A percentile compares a stretch with the other conserved stretches of the same genome.
Evolutionary conservation across 1,140 invertebrate genomes (phyloP).

Genomic region (Halesus radiatus): DNA sequence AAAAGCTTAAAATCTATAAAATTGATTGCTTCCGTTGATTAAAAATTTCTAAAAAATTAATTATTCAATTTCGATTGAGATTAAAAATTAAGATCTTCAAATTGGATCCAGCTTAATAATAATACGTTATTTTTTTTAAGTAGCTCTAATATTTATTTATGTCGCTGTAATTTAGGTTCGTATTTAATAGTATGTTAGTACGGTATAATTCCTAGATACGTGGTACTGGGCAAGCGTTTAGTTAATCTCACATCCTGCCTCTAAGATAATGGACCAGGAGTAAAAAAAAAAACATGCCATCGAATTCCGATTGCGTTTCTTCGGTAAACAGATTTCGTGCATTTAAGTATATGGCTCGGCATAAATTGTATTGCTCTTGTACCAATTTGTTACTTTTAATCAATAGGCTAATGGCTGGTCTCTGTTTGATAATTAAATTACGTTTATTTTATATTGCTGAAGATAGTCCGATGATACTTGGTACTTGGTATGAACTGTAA

Average conservation of each 20-base stretch:
- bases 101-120: too few species aligned
- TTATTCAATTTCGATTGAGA: too few species aligned
- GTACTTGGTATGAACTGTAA: not conserved
- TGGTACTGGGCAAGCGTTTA: slow-evolving; percentile 12
- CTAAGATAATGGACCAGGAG: slow-evolving; percentile 14
- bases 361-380: slow-evolving; percentile 24
- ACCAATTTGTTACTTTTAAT: slow-evolving; percentile 12
- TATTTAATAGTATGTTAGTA: slow-evolving; percentile 8
- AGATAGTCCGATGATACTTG: slow-evolving; percentile 6
- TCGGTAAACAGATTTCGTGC: slow-evolving; percentile 15
- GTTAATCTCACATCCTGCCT: slow-evolving; percentile 38
- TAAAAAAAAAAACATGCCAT: slow-evolving; percentile 18
- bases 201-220: slow-evolving; percentile 12
- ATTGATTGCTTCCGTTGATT: too few species aligned
- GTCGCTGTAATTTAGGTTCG: slow-evolving; percentile 11
- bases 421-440: slow-evolving; percentile 33
- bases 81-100: too few species aligned
- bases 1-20: too few species aligned
- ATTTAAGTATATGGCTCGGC: slow-evolving; percentile 23
- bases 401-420: slow-evolving; percentile 24
- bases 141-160: not conserved
- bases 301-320: slow-evolving; percentile 22
- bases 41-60: too few species aligned
- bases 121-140: too few species aligned
- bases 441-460: slow-evolving; percentile 2